Percentiles rank a stretch among this genome's conserved stretches.
These are phyloP conservation scores for Stegodyphus dumicola DNA, from an alignment of 1,140 invertebrate genomes.

Conservation along the genomic window DNA sequence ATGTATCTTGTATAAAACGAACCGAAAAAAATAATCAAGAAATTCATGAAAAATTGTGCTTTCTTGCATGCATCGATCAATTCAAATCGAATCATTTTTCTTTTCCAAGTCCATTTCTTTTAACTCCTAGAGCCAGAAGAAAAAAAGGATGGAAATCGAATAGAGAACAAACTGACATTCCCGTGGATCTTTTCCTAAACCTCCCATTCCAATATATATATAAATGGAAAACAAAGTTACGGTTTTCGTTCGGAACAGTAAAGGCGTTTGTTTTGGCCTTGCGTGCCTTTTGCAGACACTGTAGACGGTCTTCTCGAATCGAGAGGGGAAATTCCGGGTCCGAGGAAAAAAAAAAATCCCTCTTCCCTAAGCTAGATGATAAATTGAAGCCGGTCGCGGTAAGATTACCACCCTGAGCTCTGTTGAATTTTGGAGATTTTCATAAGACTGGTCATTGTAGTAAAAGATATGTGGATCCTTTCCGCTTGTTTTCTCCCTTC, in stretches of 20 bases:
- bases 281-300: slow-evolving; percentile 39
- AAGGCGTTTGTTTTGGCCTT: slow-evolving; percentile 45
- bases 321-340: neutral
- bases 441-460: slow-evolving; percentile 38
- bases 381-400: slow-evolving; percentile 50
- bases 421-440: slow-evolving; percentile 57
- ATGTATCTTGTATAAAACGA: neutral
- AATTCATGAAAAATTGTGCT: slow-evolving; percentile 49
- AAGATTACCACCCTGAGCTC: slow-evolving; percentile 53
- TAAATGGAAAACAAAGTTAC: slow-evolving; percentile 46
- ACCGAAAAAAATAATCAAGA: slow-evolving; percentile 44
- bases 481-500: neutral
- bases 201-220: slow-evolving; percentile 33
- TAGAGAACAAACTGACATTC: slow-evolving; percentile 51
- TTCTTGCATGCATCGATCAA: slow-evolving; percentile 43
- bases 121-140: slow-evolving; percentile 35
- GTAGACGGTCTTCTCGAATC: slow-evolving; percentile 10
- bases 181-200: slow-evolving; percentile 44
- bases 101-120: slow-evolving; percentile 52
- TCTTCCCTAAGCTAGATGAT: slow-evolving; percentile 27
- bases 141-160: slow-evolving; percentile 42
- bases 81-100: slow-evolving; percentile 56
- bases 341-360: neutral
- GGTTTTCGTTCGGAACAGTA: neutral
- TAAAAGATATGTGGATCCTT: slow-evolving; percentile 14